Base-by-base conservation (phyloP, 2,113 vertebrate species). In the Pipra filicauda region DNA sequence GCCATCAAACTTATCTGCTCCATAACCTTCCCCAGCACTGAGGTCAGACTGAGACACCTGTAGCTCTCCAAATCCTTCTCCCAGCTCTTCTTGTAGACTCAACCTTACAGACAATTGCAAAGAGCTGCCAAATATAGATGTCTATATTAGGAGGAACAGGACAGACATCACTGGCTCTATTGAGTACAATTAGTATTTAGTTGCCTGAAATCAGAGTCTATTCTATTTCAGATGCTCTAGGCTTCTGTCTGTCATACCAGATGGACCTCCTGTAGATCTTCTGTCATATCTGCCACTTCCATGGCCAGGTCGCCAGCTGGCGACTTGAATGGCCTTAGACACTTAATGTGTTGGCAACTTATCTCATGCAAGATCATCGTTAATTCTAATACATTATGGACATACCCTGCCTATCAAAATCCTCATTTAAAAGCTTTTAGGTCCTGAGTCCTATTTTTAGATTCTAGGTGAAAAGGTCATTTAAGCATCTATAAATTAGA, bases 221-320 rank as follows among this genome's bases (percentile, higher is more conserved):
- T 48, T 46, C 3, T 78, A 35, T 62, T 89, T 77, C 20, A 49
- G 27, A 49, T 55, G 10, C 10, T 44, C 10, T 55, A 51, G 48
- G 31, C 4, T 73, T 69, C 43, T 64, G 18, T 46, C 48, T 83
- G 23, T 59, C n/a, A 46, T 27, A 65, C 19, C 17, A 79, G 31
- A 65, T 30, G 7, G 11, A 4, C 8, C 7, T 74, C 7, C 30
- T 46, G 30, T 27, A 62, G 23, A 51, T 71, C 17, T 28, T 33
- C 30, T 83, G 11, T 64, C 18, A 22, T 52, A 75, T 27, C n/a
- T 84, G 37, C 31, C 20, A 33, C n/a, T 41, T 18, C 18, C 1
- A 0, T 43, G 69, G 18, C 6, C 27, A 75, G 37, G 30, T 35
- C 1, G 0, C 15, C 21, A 49, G 6, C 5, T 48, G 39, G 39